Conservation (phyloP, 2,888 invertebrate species). For the Chaetoderma sp. region DNA sequence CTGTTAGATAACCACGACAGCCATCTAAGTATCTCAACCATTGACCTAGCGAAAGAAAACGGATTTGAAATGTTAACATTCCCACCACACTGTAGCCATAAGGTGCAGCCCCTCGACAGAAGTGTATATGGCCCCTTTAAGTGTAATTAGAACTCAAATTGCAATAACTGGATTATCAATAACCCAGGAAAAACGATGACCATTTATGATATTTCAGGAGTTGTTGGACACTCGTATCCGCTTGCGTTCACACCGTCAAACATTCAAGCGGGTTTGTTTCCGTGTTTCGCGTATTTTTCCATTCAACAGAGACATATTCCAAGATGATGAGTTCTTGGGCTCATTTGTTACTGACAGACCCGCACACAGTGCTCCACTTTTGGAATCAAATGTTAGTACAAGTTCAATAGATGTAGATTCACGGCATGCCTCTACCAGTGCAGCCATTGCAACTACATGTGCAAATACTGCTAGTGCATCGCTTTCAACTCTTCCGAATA, state of each 20-base stretch:
- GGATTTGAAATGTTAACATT: constrained; percentile 12
- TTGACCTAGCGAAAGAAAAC: constrained; percentile 16
- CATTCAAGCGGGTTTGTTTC: constrained; percentile 21
- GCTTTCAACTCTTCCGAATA: too few species aligned
- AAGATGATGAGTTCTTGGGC: constrained; percentile 10
- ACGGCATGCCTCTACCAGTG: too few species aligned
- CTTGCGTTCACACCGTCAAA: constrained; percentile 23
- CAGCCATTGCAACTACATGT: too few species aligned
- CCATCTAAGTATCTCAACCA: constrained; percentile 13
- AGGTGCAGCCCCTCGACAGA: constrained; percentile 31
- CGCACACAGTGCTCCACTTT: too few species aligned
- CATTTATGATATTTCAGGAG: too few species aligned
- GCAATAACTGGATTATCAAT: constrained; percentile 56
- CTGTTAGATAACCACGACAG: constrained; percentile 25
- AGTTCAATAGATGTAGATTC: too few species aligned
- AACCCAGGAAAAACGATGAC: constrained; percentile 58
- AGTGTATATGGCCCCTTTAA: constrained; percentile 57
- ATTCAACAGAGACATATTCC: constrained; percentile 18
- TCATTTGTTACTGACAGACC: constrained; percentile 10
- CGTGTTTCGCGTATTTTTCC: constrained; percentile 13
- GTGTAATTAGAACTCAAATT: constrained; percentile 48
- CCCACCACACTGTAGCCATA: constrained; percentile 8
- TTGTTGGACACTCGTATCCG: too few species aligned
- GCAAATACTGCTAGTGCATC: too few species aligned
- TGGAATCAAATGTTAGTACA: too few species aligned